Evolutionary conservation across 2,797 vertebrate species (phyloP).

Genomic region (Babyrousa celebensis): DNA sequence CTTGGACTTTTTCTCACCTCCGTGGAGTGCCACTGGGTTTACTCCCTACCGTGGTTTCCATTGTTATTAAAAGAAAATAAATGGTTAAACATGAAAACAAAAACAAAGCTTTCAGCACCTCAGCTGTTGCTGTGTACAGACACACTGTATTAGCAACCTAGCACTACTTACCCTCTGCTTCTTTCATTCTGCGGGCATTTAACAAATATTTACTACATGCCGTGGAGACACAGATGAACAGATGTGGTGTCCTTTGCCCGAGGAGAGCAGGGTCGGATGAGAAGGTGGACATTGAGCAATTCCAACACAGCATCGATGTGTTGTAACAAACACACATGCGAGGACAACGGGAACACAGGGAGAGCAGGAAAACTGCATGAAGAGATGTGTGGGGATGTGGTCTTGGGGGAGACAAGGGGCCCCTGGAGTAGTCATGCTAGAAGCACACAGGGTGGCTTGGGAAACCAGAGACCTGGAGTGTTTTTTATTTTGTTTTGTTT

Average conservation of each 20-base stretch:
- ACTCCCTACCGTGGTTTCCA: background rate
- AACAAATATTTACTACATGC: slow-evolving; percentile 57
- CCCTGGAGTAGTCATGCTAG: accelerated
- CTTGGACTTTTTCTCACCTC: background rate
- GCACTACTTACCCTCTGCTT: background rate
- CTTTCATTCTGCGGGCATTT: background rate
- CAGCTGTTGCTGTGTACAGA: background rate
- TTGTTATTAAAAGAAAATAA: slow-evolving; percentile 12
- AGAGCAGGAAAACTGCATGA: background rate
- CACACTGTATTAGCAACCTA: background rate
- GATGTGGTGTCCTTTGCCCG: background rate
- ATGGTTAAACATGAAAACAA: slow-evolving; percentile 63
- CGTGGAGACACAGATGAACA: slow-evolving; percentile 33
- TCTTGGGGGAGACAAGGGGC: accelerated
- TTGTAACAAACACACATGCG: background rate
- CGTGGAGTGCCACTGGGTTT: background rate
- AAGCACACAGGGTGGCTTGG: accelerated
- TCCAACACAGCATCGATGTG: background rate
- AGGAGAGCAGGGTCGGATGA: background rate
- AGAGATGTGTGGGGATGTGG: accelerated
- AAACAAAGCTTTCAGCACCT: background rate
- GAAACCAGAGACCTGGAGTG: accelerated
- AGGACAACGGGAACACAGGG: background rate
- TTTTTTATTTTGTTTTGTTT: no score
- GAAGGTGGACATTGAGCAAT: background rate